Conservation (phyloP, 2,113 vertebrate species). For the Mixornis gularis region DNA sequence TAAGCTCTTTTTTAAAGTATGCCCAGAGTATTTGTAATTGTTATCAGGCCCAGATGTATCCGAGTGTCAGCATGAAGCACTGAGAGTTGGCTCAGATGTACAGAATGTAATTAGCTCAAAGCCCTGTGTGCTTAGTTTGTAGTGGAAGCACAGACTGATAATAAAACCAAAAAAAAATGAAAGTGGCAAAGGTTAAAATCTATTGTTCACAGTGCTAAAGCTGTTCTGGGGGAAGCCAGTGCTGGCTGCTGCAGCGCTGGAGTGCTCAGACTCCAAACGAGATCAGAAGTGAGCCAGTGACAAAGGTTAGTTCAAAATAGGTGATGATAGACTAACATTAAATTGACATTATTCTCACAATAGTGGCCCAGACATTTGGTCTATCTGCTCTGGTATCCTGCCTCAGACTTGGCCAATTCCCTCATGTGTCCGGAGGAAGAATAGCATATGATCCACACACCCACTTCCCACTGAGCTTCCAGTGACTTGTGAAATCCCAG, state of each 20-base stretch:
- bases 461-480: constrained; percentile 44
- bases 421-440: constrained; percentile 56
- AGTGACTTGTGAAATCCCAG: constrained; percentile 53
- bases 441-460: constrained; percentile 46
- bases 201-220: constrained; percentile 52
- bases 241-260: not conserved
- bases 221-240: constrained; percentile 34
- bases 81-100: constrained; percentile 65
- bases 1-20: constrained; percentile 73
- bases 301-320: constrained; percentile 49
- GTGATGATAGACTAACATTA: constrained; percentile 43
- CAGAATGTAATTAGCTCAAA: constrained; percentile 74
- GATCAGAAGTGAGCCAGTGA: constrained; percentile 35
- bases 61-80: constrained; percentile 70
- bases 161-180: constrained; percentile 73
- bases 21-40: constrained; percentile 75
- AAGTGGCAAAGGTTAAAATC: constrained; percentile 70
- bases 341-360: constrained; percentile 60
- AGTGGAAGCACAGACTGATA: constrained; percentile 65
- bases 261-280: constrained; percentile 39
- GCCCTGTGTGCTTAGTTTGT: constrained; percentile 56
- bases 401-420: constrained; percentile 35
- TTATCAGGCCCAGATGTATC: constrained; percentile 78
- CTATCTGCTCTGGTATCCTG: constrained; percentile 53
- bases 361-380: constrained; percentile 54